Evolutionary conservation across 2,113 vertebrate genomes (phyloP).

Genomic region (Phyllopteryx taeniolatus): DNA sequence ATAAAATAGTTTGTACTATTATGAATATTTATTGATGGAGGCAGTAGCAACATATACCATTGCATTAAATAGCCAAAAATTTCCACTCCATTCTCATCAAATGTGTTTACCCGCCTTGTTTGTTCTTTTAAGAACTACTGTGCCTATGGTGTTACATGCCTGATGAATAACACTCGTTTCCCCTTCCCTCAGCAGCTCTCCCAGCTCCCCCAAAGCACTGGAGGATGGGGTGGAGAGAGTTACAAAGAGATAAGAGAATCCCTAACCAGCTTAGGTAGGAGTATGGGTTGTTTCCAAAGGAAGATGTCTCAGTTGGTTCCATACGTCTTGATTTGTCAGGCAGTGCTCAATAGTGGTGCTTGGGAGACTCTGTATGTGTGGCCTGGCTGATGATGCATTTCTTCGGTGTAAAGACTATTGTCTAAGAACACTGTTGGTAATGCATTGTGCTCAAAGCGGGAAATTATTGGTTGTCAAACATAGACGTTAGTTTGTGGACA

Average conservation of each 20-base stretch:
- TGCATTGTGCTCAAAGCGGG: background rate
- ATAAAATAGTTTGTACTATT: background rate
- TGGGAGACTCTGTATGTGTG: slow-evolving; percentile 18
- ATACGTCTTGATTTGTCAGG: slow-evolving; percentile 29
- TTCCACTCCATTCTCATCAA: slow-evolving; percentile 4
- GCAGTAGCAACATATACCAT: background rate
- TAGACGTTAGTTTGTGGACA: background rate
- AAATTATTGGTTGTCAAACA: background rate
- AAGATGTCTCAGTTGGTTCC: slow-evolving; percentile 50
- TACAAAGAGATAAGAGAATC: slow-evolving; percentile 80
- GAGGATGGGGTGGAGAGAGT: slow-evolving; percentile 82
- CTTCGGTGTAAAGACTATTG: background rate
- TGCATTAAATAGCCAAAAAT: background rate
- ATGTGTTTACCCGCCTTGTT: slow-evolving; percentile 26
- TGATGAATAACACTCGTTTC: slow-evolving; percentile 77
- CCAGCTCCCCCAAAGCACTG: slow-evolving; percentile 80
- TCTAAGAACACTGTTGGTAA: background rate
- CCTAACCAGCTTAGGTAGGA: slow-evolving; percentile 83
- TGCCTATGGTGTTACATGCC: slow-evolving; percentile 55
- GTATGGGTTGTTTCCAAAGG: slow-evolving; percentile 80
- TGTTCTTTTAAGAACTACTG: slow-evolving; percentile 35
- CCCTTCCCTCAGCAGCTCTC: slow-evolving; percentile 83
- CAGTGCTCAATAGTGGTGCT: slow-evolving; percentile 31
- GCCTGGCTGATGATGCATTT: slow-evolving; percentile 1
- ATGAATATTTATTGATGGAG: background rate